Evolutionary conservation across 1,140 invertebrate species (phyloP).

Genomic region (Harlomillsia oculata): DNA sequence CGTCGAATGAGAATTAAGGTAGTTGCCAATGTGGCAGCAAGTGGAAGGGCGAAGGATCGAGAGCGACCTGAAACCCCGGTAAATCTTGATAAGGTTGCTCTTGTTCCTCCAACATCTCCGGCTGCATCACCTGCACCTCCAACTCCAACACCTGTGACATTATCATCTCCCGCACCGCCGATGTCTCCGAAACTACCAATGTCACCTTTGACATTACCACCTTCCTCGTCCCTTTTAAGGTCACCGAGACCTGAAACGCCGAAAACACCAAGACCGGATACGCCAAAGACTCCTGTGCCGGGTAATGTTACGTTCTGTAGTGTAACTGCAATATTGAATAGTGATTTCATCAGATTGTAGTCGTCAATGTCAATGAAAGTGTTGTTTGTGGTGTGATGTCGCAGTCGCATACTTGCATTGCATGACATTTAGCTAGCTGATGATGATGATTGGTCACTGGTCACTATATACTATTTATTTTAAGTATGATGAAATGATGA

Average conservation of each 20-base stretch:
- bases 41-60: background rate
- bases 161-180: background rate
- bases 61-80: conserved; percentile 12
- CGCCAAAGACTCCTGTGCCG: background rate
- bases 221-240: background rate
- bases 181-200: background rate
- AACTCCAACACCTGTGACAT: too few relatives aligned
- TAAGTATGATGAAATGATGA: too few relatives aligned
- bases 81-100: background rate
- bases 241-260: background rate
- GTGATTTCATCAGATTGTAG: too few relatives aligned
- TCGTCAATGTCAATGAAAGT: too few relatives aligned
- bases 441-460: too few relatives aligned
- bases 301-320: too few relatives aligned
- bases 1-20: conserved; percentile 32
- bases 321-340: too few relatives aligned
- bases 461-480: too few relatives aligned
- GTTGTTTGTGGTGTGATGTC: too few relatives aligned
- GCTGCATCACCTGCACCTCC: background rate
- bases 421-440: too few relatives aligned
- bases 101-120: conserved; percentile 1
- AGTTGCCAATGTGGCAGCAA: conserved; percentile 12
- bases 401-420: too few relatives aligned
- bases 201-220: background rate
- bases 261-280: background rate